Base-by-base conservation (phyloP, 2,888 invertebrate genomes). In the Eupeodes latifasciatus region DNA sequence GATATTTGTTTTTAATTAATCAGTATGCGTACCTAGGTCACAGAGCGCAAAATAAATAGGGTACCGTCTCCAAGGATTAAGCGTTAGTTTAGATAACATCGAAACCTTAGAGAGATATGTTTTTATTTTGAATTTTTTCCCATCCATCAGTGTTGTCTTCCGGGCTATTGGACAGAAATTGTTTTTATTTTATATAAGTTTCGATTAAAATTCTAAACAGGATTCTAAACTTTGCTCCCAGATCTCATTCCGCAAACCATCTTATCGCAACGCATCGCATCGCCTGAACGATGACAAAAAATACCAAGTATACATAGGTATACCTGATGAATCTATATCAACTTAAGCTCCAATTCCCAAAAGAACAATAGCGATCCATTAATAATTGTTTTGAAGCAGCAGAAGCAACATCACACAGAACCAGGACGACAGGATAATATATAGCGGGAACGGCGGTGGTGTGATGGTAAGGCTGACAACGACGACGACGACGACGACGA, bases 301-400 rank as follows among this genome's bases (percentile, higher is more conserved):
- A 53, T 10, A 5, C 27, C 27, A 27, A 27, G 27, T 36, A 53
- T 34, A 9, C 0, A 36, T 40, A 9, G 5, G 40, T 40, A 40
- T 40, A 40, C 40, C 40, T 40, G 40, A 9, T 66, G 64, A 51
- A 69, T 36, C 40, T 12, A 72, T 57, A 47, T 36, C 47, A 72
- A 16, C 51, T 27, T 71, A 19, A 55, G 40, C 34, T 27, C 27
- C 27, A 44, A 55, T 34, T 47, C 74, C 74, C 49, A 16, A 34
- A 27, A 9, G 51, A 77, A 72, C 47, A 72, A 72, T 61, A 77
- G 67, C 61, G 64, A 78, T 72, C 75, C 81, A 88, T 88, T 88
- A 84, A 72, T 59, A 72, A 84, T 88, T 85, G 84, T 81, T 86
- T 81, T 75, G 53, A 27, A 84, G 59, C 77, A 84, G 59, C 77